These are phyloP conservation scores for Geotrypetes seraphini DNA, from an alignment of 2,797 vertebrate genomes.

Conservation along the genomic window DNA sequence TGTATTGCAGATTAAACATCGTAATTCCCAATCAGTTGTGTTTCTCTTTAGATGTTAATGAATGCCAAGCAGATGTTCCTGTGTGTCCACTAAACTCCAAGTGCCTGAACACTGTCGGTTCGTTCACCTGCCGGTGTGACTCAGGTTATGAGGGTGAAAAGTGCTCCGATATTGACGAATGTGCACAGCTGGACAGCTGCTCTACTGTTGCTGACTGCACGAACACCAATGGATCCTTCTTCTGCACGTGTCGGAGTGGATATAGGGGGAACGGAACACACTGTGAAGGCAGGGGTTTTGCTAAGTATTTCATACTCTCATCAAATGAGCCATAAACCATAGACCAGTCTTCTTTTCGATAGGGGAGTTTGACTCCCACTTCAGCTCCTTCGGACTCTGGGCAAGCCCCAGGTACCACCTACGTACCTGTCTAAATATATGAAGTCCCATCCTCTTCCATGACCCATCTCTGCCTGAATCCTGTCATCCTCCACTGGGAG, in stretches of 20 bases:
- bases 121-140: not conserved
- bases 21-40: not conserved
- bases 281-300: not conserved
- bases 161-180: slow-evolving; percentile 11
- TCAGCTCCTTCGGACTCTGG: too few relatives aligned
- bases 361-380: too few relatives aligned
- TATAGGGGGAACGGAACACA: not conserved
- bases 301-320: too few relatives aligned
- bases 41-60: slow-evolving; percentile 6
- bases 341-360: too few relatives aligned
- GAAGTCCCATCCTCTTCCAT: too few relatives aligned
- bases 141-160: not conserved
- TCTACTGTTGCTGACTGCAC: not conserved
- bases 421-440: too few relatives aligned
- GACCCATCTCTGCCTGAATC: too few relatives aligned
- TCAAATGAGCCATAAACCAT: too few relatives aligned
- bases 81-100: not conserved
- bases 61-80: not conserved
- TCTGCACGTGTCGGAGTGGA: not conserved
- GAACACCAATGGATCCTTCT: slow-evolving; percentile 3
- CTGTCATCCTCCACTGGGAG: too few relatives aligned
- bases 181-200: not conserved
- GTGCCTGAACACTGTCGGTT: not conserved
- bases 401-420: too few relatives aligned
- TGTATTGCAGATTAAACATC: too few relatives aligned